Conservation (phyloP, 2,888 invertebrate species). For the Conomelus anceps region DNA sequence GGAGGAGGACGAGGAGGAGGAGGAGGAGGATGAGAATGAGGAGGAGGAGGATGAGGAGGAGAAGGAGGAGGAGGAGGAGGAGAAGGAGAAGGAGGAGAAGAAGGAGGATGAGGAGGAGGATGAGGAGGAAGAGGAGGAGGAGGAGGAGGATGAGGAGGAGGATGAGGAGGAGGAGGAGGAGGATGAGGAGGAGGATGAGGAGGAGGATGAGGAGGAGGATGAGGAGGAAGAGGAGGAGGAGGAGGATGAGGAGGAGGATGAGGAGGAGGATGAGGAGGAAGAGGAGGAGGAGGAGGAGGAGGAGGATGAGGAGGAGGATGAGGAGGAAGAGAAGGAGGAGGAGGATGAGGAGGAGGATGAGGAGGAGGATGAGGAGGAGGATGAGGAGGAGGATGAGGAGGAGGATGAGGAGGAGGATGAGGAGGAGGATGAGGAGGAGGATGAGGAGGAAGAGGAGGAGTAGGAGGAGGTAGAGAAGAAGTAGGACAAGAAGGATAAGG, state of each 20-base stretch:
- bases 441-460: background rate
- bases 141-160: background rate
- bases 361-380: no score
- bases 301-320: background rate
- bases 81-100: background rate
- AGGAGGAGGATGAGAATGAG: no score
- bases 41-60: background rate
- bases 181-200: background rate
- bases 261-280: background rate
- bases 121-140: background rate
- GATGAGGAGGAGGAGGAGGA: background rate
- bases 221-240: background rate
- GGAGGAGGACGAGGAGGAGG: no score
- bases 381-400: background rate
- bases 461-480: background rate
- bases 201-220: background rate
- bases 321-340: background rate
- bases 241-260: background rate
- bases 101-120: no score
- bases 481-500: background rate
- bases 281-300: background rate
- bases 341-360: background rate
- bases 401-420: background rate
- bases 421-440: background rate
- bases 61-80: background rate